Base-by-base conservation (phyloP, 2,797 vertebrate species). In the Phrynocephalus vlangalii region DNA sequence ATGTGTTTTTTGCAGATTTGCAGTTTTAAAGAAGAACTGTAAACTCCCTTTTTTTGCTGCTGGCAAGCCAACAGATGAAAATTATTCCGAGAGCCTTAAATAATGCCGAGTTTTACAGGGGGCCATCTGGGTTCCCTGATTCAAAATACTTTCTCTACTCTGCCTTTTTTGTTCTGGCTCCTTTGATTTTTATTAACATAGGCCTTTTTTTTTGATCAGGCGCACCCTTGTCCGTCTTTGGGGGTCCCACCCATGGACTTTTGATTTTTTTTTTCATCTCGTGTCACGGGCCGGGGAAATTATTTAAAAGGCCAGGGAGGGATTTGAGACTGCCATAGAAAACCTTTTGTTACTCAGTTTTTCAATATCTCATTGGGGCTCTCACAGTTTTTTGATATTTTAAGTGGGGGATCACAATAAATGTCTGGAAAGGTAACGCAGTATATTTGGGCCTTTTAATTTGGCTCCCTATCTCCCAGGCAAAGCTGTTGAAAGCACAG, bases 361-460 rank as follows among this genome's bases (percentile, higher is more conserved):
- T 98, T 98, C 98, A 98, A 97, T 97, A 97, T 97, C 96, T 98
- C 97, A 98, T 98, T 98, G 97, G 98, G 96, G 95, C 95, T 96
- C 96, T 96, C 87, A 76, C 88, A 44, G 97, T n/a, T n/a, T 98
- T 98, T 98, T 98, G 98, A 98, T 98, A 98, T 98, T 98, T 97
- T 98, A 97, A 98, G 98, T 97, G n/a, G 97, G 97, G 97, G 95
- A 96, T 97, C 95, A 95, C 96, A 97, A 98, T 97, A 98, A 97
- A 95, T 96, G 97, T 96, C 94, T 95, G 91, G 95, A 97, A 95
- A 97, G 96, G 97, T 94, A 95, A 96, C 91, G 96, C 96, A 94
- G 94, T 94, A 93, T 94, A 94, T n/a, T 93, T 90, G 94, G 95
- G 87, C 91, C 90, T 94, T 94, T 95, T 93, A 96, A 94, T n/a